These are phyloP conservation scores for Sitta europaea DNA, from an alignment of 2,113 vertebrate genomes.

Conservation along the genomic window DNA sequence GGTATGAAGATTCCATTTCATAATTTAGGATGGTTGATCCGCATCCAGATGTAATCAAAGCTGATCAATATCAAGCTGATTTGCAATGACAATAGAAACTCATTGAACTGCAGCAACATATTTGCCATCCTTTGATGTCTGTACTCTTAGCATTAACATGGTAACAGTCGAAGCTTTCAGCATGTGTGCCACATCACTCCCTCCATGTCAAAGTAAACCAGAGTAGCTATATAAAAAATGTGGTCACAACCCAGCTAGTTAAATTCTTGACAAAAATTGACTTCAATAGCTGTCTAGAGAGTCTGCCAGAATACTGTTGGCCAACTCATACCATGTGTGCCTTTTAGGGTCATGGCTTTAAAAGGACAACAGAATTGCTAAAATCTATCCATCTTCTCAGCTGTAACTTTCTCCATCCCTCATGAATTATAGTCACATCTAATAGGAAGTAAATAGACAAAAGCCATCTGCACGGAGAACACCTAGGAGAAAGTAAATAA, in stretches of 20 bases:
- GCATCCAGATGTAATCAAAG: neutral
- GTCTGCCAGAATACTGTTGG: neutral
- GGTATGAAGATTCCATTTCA: neutral
- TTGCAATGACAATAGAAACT: neutral
- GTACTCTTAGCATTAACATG: neutral
- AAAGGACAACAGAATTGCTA: conserved; percentile 9
- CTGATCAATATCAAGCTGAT: neutral
- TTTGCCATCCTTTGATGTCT: neutral
- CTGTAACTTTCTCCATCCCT: neutral
- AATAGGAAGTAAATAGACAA: neutral
- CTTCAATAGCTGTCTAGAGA: conserved; percentile 1
- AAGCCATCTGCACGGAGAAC: neutral
- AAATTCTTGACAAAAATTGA: conserved; percentile 16
- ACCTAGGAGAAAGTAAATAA: neutral
- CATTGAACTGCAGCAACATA: neutral
- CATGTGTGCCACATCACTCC: neutral
- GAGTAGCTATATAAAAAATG: neutral
- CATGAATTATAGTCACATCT: neutral
- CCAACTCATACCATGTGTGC: neutral
- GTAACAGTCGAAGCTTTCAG: neutral
- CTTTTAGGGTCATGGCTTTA: neutral
- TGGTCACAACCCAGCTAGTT: neutral
- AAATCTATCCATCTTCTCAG: neutral
- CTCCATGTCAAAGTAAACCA: conserved; percentile 18
- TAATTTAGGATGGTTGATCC: neutral